Evolutionary conservation across 2,113 vertebrate species (phyloP), one percentile per base, ranked within the genome.

Genomic region (Carollia perspicillata): DNA sequence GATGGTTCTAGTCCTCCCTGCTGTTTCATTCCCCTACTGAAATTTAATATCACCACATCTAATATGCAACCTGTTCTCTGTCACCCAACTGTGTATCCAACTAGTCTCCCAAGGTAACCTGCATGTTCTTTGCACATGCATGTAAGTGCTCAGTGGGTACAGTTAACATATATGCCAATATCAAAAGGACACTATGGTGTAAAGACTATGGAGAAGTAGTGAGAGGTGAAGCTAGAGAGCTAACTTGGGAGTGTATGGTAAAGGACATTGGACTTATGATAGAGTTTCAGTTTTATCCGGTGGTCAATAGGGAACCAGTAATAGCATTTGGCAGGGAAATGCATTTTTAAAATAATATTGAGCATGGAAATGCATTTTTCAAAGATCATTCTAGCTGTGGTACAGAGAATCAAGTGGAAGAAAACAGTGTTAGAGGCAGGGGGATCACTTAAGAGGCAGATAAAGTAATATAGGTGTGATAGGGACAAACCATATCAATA

Each of bases 21-120:
- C 72, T 87, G 37, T 83, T n/a, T 88, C 37, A 84, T 74, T 68
- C 79, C 30, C 65, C 95, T 84, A 71, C 71, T 93, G 65, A 71
- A 93, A 74, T 65, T 60, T 89, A 69, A 11, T 44, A 74, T 83
- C 68, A 81, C 49, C 20, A 63, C 23, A 5, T 65, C 47, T 60
- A 85, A 85, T 78, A 68, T 40, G 30, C 47, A 86, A 77, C 77
- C 66, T 66, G 22, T 69, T 96, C 30, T 93, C 53, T 60, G 14
- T 84, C 71, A 51, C 53, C 81, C 77, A 84, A 77, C 75, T 63
- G 7, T 90, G 35, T 83, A 20, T 88, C 69, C 53, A 79, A 35
- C 53, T 71, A 71, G 26, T 86, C 53, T 84, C 37, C 53, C 44
- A 88, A 20, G 5, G 5, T 94, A 89, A 35, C 86, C 22, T 69